Percentiles rank a stretch among this genome's conserved stretches.
phyloP scores from a whole-genome alignment of 1,140 invertebrate species.

The Diabrotica undecimpunctata region DNA sequence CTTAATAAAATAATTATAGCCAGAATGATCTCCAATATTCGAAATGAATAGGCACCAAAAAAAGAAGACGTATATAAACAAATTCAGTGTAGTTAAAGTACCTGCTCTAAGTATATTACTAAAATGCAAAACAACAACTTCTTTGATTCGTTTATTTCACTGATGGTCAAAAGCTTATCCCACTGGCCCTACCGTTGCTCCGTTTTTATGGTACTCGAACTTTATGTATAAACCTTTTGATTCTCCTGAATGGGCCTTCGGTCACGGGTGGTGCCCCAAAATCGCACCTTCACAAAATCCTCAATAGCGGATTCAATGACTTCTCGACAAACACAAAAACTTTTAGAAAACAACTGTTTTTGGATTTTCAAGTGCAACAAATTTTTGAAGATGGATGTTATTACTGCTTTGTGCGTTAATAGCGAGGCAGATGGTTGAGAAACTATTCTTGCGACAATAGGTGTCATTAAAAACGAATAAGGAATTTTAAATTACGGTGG shows the following conservation, averaged over 20 bases:
- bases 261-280: conserved; percentile 34
- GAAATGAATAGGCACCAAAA: no score
- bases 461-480: conserved; percentile 13
- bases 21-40: no score
- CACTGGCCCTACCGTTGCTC: no score
- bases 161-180: no score
- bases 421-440: conserved; percentile 13
- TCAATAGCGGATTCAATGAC: conserved; percentile 27
- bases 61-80: no score
- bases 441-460: conserved; percentile 9
- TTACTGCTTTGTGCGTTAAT: conserved; percentile 17
- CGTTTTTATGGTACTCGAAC: no score
- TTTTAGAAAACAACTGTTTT: conserved; percentile 25
- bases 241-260: conserved; percentile 27
- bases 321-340: conserved; percentile 23
- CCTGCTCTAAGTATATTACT: no score
- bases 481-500: not conserved
- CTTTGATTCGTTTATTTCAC: no score
- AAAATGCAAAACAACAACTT: no score
- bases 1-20: no score
- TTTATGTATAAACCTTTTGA: conserved; percentile 19
- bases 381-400: conserved; percentile 37
- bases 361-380: conserved; percentile 31
- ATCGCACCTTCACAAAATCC: conserved; percentile 24
- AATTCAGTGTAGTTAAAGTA: no score